Conservation (phyloP, 2,113 vertebrate genomes). For the Nymphicus hollandicus region DNA sequence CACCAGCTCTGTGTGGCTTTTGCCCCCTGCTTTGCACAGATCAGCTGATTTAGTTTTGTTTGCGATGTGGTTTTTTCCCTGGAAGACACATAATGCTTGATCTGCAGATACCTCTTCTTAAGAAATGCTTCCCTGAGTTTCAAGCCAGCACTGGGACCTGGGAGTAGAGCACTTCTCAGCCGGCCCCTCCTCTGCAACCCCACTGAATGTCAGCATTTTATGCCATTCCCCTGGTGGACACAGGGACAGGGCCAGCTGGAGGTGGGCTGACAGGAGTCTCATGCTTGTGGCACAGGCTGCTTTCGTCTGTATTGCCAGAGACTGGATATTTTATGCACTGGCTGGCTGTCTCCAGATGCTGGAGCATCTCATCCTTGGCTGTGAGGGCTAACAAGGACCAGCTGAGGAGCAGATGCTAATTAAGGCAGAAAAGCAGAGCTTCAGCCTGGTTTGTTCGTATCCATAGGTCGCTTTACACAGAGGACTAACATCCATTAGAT, state of each 20-base stretch:
- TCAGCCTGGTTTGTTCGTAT: not conserved
- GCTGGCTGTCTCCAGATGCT: not conserved
- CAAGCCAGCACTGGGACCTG: rapidly evolving
- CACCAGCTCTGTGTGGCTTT: not conserved
- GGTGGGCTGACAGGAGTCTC: not conserved
- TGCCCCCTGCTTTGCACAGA: not conserved
- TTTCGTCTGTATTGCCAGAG: rapidly evolving
- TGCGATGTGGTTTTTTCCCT: not conserved
- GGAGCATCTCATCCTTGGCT: not conserved
- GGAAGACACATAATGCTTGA: not conserved
- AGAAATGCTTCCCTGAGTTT: not conserved
- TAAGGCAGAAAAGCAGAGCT: not conserved
- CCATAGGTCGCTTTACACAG: too few species aligned
- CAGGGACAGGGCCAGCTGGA: not conserved
- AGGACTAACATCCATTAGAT: not conserved
- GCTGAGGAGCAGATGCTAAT: not conserved
- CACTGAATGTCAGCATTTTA: rapidly evolving
- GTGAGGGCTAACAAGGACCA: not conserved
- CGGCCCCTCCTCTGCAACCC: not conserved
- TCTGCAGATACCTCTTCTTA: not conserved
- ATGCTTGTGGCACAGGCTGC: not conserved
- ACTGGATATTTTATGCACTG: not conserved
- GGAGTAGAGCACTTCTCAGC: not conserved
- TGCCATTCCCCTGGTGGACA: not conserved
- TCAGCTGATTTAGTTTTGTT: not conserved